Percentiles rank a stretch among this genome's conserved stretches.
Conservation (phyloP, 2,797 vertebrate species). For the Lepilemur septentrionalis region DNA sequence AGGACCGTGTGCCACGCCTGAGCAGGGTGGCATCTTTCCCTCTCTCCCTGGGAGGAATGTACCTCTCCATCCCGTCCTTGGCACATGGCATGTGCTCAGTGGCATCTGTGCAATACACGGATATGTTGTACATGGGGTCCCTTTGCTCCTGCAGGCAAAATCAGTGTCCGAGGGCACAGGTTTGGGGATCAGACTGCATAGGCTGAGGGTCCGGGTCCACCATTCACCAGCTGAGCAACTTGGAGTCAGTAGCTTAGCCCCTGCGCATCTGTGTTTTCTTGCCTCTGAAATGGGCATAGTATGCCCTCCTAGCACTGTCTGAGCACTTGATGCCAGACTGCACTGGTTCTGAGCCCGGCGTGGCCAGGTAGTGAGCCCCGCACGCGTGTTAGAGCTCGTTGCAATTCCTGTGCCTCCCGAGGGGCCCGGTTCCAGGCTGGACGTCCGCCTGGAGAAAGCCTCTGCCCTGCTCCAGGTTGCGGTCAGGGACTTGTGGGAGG, state of each 20-base stretch:
- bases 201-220: no score
- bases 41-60: neutral
- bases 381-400: accelerated
- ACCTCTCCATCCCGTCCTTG: neutral
- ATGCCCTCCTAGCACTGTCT: neutral
- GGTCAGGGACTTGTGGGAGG: neutral
- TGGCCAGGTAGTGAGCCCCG: neutral
- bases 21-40: neutral
- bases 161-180: neutral
- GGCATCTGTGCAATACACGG: no score
- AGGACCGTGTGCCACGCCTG: neutral
- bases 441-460: neutral
- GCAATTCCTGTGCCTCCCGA: neutral
- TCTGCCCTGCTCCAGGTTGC: neutral
- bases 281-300: accelerated
- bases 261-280: neutral
- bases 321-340: accelerated
- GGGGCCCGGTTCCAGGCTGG: neutral
- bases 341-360: accelerated
- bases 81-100: neutral
- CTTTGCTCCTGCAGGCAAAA: neutral
- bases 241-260: accelerated
- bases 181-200: neutral
- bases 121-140: neutral
- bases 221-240: neutral